Base-by-base conservation (phyloP, 2,797 vertebrate genomes). In the Onychomys arenicola region DNA sequence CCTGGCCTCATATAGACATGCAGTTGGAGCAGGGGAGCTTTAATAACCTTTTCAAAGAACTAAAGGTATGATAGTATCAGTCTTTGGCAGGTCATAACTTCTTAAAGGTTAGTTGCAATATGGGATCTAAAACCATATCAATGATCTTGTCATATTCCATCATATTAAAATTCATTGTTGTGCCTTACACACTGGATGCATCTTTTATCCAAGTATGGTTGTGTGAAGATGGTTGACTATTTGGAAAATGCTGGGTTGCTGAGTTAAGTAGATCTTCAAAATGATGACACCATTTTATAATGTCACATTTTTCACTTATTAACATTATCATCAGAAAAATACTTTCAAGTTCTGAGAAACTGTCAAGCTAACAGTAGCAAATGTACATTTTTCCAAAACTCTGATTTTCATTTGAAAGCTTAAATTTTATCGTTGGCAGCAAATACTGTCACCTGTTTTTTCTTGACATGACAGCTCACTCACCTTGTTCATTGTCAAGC, bases 381-480 rank as follows among this genome's bases (percentile, higher is more conserved):
- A 83, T 92, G 94, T 49, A 96, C 73, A 85, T 90, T 94, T 65
- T 97, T 89, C 77, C 78, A 94, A 96, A 97, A 76, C 46, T 40
- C 81, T 90, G 80, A 69, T 93, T 97, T 97, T 93, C 83, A 92
- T 90, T 90, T 93, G 69, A 83, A 97, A 95, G 81, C n/a, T 94
- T 97, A n/a, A 78, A 89, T 96, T 95, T 92, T 94, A 71, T 96
- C 69, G 90, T 76, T 93, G 78, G 69, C 77, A 96, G 90, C 87
- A 97, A 94, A 95, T 93, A 95, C 43, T 92, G 63, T 86, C 94
- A 63, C 46, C 89, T 94, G 80, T 97, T 98, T 98, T 96, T 96
- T 89, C 89, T 80, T 93, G 75, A 96, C 78, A 34, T 96, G 92
- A 94, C 67, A 97, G 65, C 84, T 98, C 61, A 73, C 71, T 94